Evolutionary conservation across 92 coral and sea anemone species (phyloP), one percentile per base, ranked within the genome.

Genomic region (Diadumene lineata): DNA sequence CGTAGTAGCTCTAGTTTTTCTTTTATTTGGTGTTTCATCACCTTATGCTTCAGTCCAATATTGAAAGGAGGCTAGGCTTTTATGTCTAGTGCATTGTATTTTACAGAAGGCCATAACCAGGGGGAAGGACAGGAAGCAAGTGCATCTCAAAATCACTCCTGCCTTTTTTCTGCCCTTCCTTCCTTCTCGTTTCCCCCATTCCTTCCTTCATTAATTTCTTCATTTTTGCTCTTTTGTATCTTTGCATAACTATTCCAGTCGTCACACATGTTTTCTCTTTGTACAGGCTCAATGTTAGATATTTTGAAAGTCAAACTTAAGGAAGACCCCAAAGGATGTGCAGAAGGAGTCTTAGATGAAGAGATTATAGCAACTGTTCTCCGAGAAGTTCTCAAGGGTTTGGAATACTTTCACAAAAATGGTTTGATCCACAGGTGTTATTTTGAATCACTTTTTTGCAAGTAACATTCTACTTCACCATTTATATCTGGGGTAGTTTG

Each of bases 381-480:
- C 67, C 80, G 87, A 58, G 99, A 96, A 74, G 97, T 91, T 50
- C 88, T 96, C 18, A 96, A 92, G 73, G 99, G 99, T 30, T 88
- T 96, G 23, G 97, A 96, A 50, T 96, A 96, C 83, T 96, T 96
- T 50, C 99, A 96, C 81, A 91, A 89, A 53, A 93, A 96, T 78
- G 99, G 99, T 1, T 87, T 96, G 33, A 96, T 96, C 57, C 99
- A 96, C 96, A 96, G 99, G 99, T 92, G 13, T 38, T 38, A 13
- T 6, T 38, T 13, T 38, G 6, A 38, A 38, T 4, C 13, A 38
- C 48, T 4, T 38, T 6, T 6, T 4, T 38, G 48, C 13, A 38
- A 13, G 48, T 4, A 38, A 4, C 13, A 38, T n/a, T n/a, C n/a
- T n/a, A n/a, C n/a, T n/a, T n/a, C n/a, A n/a, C n/a, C n/a, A n/a